These are phyloP conservation scores for Atta colombica DNA, from an alignment of 1,140 invertebrate species.

Conservation along the genomic window DNA sequence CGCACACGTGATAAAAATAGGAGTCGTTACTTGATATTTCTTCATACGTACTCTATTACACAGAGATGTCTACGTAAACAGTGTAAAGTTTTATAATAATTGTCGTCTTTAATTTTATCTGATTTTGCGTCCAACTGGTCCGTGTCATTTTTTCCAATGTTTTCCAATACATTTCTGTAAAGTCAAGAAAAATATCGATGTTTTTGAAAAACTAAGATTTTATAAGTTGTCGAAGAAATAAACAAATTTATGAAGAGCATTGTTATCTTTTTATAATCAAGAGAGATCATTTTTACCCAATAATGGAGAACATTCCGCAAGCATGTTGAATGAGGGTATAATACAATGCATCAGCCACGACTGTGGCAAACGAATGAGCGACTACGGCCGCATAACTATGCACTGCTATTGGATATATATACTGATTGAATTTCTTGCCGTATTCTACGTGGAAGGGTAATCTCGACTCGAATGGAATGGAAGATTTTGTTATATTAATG, in stretches of 20 bases:
- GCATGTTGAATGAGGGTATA: conserved; percentile 17
- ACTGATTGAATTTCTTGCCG: neutral
- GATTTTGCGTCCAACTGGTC: neutral
- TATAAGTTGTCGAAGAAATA: neutral
- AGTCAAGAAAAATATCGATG: neutral
- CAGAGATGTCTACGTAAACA: conserved; percentile 29
- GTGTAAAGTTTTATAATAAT: neutral
- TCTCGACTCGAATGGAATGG: neutral
- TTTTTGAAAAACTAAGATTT: neutral
- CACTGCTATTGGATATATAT: conserved; percentile 9
- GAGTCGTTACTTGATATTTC: neutral
- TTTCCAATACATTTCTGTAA: conserved; percentile 17
- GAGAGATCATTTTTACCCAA: conserved; percentile 12
- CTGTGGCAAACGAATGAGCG: neutral
- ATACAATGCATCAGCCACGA: neutral
- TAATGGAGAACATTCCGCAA: conserved; percentile 35
- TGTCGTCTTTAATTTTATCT: neutral
- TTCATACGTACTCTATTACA: conserved; percentile 12
- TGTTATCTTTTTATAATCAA: neutral
- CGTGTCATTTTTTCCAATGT: conserved; percentile 1
- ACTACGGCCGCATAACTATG: neutral
- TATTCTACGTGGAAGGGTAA: conserved; percentile 11
- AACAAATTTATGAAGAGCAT: neutral
- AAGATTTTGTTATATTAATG: neutral
- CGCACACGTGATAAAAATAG: neutral